Percentiles rank a stretch among this genome's conserved stretches.
Evolutionary conservation across 2,888 invertebrate genomes (phyloP).

Genomic region (Noctua janthina): DNA sequence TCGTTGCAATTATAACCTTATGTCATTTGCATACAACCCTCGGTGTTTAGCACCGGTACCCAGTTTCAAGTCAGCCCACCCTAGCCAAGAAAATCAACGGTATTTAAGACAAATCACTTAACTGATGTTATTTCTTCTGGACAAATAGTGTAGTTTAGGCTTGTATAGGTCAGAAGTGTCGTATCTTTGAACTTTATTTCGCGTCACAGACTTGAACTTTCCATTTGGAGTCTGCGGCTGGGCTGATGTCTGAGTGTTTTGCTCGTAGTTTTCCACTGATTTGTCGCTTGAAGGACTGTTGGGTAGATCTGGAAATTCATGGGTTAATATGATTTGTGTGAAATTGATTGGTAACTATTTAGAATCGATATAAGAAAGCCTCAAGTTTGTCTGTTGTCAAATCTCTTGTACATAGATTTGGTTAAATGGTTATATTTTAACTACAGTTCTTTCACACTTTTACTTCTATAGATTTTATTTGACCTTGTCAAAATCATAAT

Average conservation of each 20-base stretch:
- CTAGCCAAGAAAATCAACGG: slow-evolving; percentile 8
- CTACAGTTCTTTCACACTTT: too few relatives aligned
- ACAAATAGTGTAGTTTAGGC: slow-evolving; percentile 86
- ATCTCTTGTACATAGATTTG: neutral
- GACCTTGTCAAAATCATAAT: neutral
- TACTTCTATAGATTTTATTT: neutral
- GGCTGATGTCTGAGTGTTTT: slow-evolving; percentile 70
- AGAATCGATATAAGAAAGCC: slow-evolving; percentile 3
- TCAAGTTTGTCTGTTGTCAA: neutral
- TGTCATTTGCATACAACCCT: neutral
- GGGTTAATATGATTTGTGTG: neutral
- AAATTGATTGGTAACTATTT: neutral
- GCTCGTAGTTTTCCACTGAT: slow-evolving; percentile 87
- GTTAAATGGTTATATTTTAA: too few relatives aligned
- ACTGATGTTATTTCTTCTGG: slow-evolving; percentile 83
- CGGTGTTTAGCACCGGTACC: neutral
- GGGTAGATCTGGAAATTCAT: slow-evolving; percentile 77
- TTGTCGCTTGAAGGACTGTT: slow-evolving; percentile 89
- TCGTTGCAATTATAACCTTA: neutral
- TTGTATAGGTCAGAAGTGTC: slow-evolving; percentile 86
- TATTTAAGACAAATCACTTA: slow-evolving; percentile 64
- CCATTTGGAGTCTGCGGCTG: slow-evolving; percentile 77
- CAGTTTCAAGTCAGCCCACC: neutral
- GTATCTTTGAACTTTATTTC: slow-evolving; percentile 83
- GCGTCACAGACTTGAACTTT: slow-evolving; percentile 74